Base-by-base conservation (phyloP, 2,797 vertebrate species). In the Saguinus oedipus region DNA sequence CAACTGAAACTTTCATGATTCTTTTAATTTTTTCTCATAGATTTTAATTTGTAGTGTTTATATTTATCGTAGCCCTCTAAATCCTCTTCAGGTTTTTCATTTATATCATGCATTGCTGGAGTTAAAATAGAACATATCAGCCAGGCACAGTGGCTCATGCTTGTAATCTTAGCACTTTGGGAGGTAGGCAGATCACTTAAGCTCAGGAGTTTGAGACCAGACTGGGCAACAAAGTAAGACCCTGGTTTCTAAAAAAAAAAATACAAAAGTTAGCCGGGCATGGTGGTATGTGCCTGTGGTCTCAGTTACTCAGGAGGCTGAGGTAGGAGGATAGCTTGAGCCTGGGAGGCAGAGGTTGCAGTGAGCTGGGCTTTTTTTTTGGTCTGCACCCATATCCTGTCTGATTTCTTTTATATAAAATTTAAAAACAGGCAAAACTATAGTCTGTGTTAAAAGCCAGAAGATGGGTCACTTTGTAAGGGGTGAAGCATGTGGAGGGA, bases 21-120 rank as follows among this genome's bases (percentile, higher is more conserved):
- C 72, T 79, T 78, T 55, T 81, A 81, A 59, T 78, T 89, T 78
- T 95, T 92, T 53, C 53, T 84, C 50, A 88, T 11, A 59, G 70
- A 78, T 83, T 92, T 88, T 91, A 72, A 53, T 53, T 80, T 88
- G 92, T 9, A 64, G 19, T 88, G 36, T 92, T 88, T 75, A 48
- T 86, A 55, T 81, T 92, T 95, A 78, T 95, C 53, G 7, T 13
- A 88, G n/a, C 55, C 22, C 36, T 92, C 27, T 82, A 79, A 81
- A 30, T 86, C 48, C 9, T 95, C 74, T 91, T 86, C n/a, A 64
- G 0, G 76, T 68, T 75, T 92, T 74, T 92, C 64, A 39, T 33
- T 95, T 46, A 88, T 94, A n/a, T 84, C 36, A 78, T 78, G 4
- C 27, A 68, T 86, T 86, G 11, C 13, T 75, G 68, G n/a, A 64